Percentiles rank a stretch among this genome's conserved stretches.
Conservation (phyloP, 2,113 vertebrate species). For the Chloropsis cyanopogon region DNA sequence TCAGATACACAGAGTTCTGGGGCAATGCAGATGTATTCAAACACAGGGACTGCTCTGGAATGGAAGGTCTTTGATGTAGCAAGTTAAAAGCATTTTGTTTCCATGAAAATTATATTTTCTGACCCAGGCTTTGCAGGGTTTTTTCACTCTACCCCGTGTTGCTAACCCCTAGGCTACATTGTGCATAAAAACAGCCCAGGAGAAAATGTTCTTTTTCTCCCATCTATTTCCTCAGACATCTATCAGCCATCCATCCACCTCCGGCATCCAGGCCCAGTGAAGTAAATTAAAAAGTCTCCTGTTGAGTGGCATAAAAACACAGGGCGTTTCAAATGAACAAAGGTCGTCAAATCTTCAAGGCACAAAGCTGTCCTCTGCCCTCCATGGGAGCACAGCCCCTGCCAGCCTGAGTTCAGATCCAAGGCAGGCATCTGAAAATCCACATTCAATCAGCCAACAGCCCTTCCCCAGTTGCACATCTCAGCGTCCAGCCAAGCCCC, state of each 20-base stretch:
- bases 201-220: neutral
- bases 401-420: neutral
- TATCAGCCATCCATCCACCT: neutral
- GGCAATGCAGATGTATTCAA: neutral
- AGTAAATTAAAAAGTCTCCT: conserved; percentile 20
- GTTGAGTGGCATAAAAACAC: neutral
- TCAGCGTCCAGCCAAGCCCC: neutral
- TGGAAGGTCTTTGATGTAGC: neutral
- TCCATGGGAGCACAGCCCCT: neutral
- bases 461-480: neutral
- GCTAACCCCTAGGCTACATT: neutral
- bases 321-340: neutral
- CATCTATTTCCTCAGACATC: neutral
- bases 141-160: neutral
- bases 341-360: conserved; percentile 3
- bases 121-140: neutral
- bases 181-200: neutral
- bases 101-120: neutral
- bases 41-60: fast-evolving
- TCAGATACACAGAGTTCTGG: neutral
- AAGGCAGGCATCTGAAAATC: neutral
- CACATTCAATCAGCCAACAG: neutral
- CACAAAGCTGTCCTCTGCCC: conserved; percentile 10
- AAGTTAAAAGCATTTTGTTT: conserved; percentile 9
- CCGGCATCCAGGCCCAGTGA: neutral